Percentiles rank a stretch among this genome's conserved stretches.
These are phyloP conservation scores for Brienomyrus longianalis DNA, from an alignment of 2,113 vertebrate species.

Conservation along the genomic window DNA sequence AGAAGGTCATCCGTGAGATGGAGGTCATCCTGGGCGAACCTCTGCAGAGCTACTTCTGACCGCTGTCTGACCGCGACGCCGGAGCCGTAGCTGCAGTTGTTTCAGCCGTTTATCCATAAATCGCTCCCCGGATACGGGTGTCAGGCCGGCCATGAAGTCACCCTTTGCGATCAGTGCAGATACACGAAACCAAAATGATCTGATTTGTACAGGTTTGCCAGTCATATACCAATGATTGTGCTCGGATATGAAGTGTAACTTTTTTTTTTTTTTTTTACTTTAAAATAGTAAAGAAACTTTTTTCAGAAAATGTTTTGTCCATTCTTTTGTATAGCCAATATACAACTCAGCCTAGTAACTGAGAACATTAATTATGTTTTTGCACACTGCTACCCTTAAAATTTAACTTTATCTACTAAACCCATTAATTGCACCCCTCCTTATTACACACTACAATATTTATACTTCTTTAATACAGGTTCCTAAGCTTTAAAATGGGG, in stretches of 20 bases:
- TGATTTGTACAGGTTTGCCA: neutral
- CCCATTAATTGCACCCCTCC: neutral
- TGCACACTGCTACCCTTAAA: neutral
- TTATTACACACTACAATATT: neutral
- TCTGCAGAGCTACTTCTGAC: slow-evolving; percentile 89
- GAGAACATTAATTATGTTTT: neutral
- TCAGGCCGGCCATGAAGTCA: neutral
- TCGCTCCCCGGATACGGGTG: neutral
- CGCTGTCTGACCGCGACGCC: neutral
- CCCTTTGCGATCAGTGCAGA: neutral
- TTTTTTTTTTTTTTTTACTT: neutral
- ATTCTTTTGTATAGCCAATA: neutral
- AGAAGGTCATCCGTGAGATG: slow-evolving; percentile 83
- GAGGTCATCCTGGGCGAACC: slow-evolving; percentile 85
- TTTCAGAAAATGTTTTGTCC: neutral
- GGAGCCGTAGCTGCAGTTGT: neutral
- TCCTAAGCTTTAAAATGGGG: neutral
- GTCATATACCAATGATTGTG: neutral
- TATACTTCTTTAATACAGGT: neutral
- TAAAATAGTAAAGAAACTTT: neutral
- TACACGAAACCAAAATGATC: neutral
- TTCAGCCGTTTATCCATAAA: neutral
- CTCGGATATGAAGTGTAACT: neutral
- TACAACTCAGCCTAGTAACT: neutral
- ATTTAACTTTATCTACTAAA: neutral